Conservation (phyloP, 2,888 invertebrate species). For the Nemoura dubitans region DNA sequence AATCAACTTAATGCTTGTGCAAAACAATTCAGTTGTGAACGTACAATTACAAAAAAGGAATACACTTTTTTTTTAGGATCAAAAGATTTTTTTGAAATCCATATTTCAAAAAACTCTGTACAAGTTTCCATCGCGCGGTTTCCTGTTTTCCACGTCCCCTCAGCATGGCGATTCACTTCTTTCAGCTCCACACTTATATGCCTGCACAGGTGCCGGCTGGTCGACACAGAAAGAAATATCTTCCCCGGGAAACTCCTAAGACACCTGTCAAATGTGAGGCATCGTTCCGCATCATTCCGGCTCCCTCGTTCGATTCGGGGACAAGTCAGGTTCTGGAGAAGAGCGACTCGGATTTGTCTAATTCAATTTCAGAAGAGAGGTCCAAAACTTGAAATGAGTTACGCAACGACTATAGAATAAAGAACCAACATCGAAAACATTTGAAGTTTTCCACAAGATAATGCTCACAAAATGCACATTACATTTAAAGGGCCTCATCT, state of each 20-base stretch:
- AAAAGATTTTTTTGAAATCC: background rate
- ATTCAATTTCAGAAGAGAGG: conserved; percentile 1
- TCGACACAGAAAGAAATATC: background rate
- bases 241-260: conserved; percentile 4
- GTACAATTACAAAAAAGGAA: background rate
- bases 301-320: background rate
- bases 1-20: too few species aligned
- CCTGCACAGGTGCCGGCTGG: background rate
- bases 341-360: background rate
- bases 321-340: background rate
- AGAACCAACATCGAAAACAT: background rate
- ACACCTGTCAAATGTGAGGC: conserved; percentile 38
- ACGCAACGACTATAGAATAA: background rate
- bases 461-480: background rate
- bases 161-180: background rate
- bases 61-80: background rate
- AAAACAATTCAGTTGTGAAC: too few species aligned
- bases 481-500: background rate
- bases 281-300: background rate
- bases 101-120: background rate
- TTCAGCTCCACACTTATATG: background rate
- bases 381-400: background rate
- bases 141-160: background rate
- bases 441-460: background rate
- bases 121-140: background rate